These are phyloP conservation scores for Sceloporus tristichus DNA, from an alignment of 2,113 vertebrate genomes.

Conservation along the genomic window DNA sequence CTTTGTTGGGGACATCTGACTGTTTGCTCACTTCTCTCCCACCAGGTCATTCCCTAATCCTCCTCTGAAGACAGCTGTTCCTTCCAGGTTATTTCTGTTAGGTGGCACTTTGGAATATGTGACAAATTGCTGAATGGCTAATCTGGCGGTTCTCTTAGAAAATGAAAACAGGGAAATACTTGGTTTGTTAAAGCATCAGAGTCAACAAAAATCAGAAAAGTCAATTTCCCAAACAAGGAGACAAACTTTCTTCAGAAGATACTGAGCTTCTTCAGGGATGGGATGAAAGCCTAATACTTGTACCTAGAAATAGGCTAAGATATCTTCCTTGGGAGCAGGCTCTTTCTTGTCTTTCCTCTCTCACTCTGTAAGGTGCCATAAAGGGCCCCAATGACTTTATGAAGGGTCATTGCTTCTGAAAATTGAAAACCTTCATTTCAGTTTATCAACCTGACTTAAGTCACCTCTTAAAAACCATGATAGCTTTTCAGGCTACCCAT, in stretches of 20 bases:
- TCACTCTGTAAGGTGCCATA: neutral
- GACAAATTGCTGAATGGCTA: no score
- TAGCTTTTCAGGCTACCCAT: constrained; percentile 8
- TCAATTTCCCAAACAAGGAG: no score
- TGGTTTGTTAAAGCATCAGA: no score
- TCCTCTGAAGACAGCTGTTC: neutral
- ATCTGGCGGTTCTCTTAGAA: no score
- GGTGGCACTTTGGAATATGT: neutral
- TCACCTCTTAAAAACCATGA: constrained; percentile 16
- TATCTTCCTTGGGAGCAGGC: neutral
- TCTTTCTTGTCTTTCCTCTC: neutral
- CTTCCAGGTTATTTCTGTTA: neutral
- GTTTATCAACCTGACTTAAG: neutral
- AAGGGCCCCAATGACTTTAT: neutral
- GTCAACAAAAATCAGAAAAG: no score
- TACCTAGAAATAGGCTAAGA: no score
- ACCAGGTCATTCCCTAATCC: neutral
- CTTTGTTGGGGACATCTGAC: neutral
- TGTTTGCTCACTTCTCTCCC: neutral
- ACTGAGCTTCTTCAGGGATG: no score
- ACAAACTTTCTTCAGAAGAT: no score
- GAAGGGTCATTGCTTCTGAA: neutral
- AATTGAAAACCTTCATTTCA: constrained; percentile 18
- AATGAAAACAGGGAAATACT: no score
- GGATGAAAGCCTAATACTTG: no score